These are phyloP conservation scores for Caprella mutica DNA, from an alignment of 2,888 invertebrate species.

Conservation along the genomic window DNA sequence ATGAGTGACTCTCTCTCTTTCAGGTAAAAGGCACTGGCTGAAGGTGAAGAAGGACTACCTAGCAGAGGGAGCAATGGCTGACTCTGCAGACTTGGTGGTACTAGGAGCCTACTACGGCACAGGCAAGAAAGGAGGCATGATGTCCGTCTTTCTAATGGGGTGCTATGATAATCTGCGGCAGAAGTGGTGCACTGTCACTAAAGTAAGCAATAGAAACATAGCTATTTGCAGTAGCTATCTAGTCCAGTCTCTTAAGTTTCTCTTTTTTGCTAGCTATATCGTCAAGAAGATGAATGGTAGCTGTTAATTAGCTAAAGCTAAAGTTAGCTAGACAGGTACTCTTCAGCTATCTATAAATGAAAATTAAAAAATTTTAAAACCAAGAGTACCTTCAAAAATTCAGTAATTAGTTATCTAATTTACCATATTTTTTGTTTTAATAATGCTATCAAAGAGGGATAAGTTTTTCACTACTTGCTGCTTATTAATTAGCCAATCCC, in stretches of 20 bases:
- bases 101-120: slow-evolving; percentile 92
- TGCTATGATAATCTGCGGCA: slow-evolving; percentile 56
- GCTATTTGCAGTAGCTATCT: too few relatives aligned
- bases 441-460: background rate
- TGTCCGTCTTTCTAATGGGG: slow-evolving; percentile 91
- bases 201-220: slow-evolving; percentile 47
- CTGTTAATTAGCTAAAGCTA: too few relatives aligned
- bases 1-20: slow-evolving; percentile 83
- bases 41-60: slow-evolving; percentile 95
- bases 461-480: background rate
- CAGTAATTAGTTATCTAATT: too few relatives aligned
- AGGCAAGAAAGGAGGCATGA: slow-evolving; percentile 79
- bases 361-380: too few relatives aligned
- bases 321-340: too few relatives aligned
- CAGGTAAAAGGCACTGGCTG: slow-evolving; percentile 89
- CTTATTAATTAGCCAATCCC: background rate
- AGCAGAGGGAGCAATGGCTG: slow-evolving; percentile 85
- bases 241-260: too few relatives aligned
- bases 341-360: too few relatives aligned
- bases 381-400: too few relatives aligned
- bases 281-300: too few relatives aligned
- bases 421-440: background rate
- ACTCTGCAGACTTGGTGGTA: slow-evolving; percentile 84
- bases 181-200: slow-evolving; percentile 81
- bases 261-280: too few relatives aligned